These are phyloP conservation scores for Amblyopsis hoosieri DNA, from an alignment of 2,797 vertebrate species.

Conservation along the genomic window DNA sequence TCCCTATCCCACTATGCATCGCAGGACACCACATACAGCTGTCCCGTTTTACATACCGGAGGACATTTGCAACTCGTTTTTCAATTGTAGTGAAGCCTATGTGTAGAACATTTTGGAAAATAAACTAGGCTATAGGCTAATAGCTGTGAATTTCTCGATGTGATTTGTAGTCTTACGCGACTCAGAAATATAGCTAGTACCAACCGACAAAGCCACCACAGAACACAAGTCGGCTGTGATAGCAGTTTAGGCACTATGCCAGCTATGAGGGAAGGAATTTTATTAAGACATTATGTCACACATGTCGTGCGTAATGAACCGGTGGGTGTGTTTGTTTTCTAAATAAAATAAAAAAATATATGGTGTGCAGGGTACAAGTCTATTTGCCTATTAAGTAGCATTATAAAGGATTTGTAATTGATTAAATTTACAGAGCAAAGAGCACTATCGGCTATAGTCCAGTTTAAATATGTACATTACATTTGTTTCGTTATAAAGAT, in stretches of 20 bases:
- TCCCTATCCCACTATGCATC: neutral
- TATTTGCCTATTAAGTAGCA: too few relatives aligned
- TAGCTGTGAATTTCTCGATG: constrained; percentile 10
- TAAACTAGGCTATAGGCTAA: too few relatives aligned
- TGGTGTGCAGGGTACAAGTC: too few relatives aligned
- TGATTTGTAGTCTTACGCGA: constrained; percentile 16
- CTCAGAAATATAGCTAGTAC: constrained; percentile 48
- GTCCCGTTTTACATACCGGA: neutral
- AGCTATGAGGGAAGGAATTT: constrained; percentile 63
- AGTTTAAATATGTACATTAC: too few relatives aligned
- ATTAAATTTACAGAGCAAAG: too few relatives aligned
- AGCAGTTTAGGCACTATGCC: constrained; percentile 69
- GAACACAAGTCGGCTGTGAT: constrained; percentile 43
- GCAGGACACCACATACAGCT: neutral
- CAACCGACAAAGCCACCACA: constrained; percentile 61
- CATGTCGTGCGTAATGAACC: neutral
- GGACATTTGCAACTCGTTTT: too few relatives aligned
- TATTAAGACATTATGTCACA: constrained; percentile 55
- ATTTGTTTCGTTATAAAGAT: too few relatives aligned
- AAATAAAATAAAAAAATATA: too few relatives aligned
- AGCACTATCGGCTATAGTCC: too few relatives aligned
- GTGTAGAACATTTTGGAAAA: too few relatives aligned
- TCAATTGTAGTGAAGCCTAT: too few relatives aligned
- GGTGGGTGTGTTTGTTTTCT: neutral
- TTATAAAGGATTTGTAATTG: neutral